Percentiles rank a stretch among this genome's conserved stretches.
Evolutionary conservation across 2,113 vertebrate species (phyloP).

Genomic region (Thomomys bottae): DNA sequence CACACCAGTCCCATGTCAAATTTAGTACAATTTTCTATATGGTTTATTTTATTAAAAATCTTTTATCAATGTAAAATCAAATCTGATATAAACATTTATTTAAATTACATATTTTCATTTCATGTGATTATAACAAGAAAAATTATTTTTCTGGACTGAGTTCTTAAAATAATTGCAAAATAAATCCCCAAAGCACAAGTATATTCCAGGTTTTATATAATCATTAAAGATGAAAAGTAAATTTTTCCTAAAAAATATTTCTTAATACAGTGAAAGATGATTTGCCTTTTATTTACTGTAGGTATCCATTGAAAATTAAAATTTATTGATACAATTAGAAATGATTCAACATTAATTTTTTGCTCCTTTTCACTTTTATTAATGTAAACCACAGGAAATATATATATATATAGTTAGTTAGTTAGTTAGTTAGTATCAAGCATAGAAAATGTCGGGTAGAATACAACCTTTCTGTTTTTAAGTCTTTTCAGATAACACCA

Average conservation of each 20-base stretch:
- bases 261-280: background rate
- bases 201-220: background rate
- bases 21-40: background rate
- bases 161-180: background rate
- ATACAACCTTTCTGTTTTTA: background rate
- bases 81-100: background rate
- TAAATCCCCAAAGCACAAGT: background rate
- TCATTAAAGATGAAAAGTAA: background rate
- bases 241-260: background rate
- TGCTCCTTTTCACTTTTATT: background rate
- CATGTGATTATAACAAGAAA: background rate
- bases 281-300: background rate
- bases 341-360: background rate
- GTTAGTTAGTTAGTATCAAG: no score
- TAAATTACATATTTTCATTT: slow-evolving; percentile 11
- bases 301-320: background rate
- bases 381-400: background rate
- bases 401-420: background rate
- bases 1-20: background rate
- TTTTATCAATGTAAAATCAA: background rate
- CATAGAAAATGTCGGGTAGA: background rate
- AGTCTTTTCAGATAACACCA: background rate
- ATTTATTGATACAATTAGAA: background rate
- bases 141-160: background rate
- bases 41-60: background rate